Evolutionary conservation across 2,888 invertebrate species (phyloP).

Genomic region (Hypolimnas misippus): DNA sequence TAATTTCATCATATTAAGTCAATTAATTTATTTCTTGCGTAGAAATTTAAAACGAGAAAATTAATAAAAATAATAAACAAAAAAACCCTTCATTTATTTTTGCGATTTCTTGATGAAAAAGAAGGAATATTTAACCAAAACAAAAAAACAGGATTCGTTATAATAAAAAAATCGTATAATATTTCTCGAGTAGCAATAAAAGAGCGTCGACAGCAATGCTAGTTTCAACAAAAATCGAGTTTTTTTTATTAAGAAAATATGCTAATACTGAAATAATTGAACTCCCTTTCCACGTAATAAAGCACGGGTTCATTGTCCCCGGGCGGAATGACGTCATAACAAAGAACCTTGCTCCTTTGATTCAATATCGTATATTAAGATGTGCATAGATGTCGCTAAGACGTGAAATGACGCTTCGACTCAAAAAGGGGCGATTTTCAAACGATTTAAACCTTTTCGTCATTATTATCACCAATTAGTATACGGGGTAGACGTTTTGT

Average conservation of each 20-base stretch:
- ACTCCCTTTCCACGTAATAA: constrained; percentile 44
- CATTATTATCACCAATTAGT: neutral
- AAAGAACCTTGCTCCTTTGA: constrained; percentile 28
- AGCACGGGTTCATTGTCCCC: constrained; percentile 39
- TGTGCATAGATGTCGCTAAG: constrained; percentile 43
- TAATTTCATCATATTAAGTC: too few species aligned
- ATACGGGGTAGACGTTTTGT: too few species aligned
- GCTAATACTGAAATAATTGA: constrained; percentile 37
- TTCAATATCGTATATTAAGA: constrained; percentile 52
- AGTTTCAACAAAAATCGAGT: constrained; percentile 14
- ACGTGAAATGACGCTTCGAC: constrained; percentile 22
- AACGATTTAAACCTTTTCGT: too few species aligned
- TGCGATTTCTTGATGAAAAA: neutral
- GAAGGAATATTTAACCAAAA: neutral
- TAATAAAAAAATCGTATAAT: constrained; percentile 6
- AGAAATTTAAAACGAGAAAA: too few species aligned
- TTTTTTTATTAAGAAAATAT: constrained; percentile 25
- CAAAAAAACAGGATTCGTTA: neutral
- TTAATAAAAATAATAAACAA: too few species aligned
- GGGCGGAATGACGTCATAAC: constrained; percentile 26
- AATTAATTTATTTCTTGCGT: too few species aligned
- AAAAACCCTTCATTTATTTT: neutral
- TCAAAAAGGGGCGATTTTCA: constrained; percentile 19
- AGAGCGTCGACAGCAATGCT: constrained; percentile 10
- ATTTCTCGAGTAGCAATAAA: constrained; percentile 9